Evolutionary conservation across 23 tunicate genomes (phyloP), one percentile per base, ranked within the genome.

Genomic region (Ascidia mentula): DNA sequence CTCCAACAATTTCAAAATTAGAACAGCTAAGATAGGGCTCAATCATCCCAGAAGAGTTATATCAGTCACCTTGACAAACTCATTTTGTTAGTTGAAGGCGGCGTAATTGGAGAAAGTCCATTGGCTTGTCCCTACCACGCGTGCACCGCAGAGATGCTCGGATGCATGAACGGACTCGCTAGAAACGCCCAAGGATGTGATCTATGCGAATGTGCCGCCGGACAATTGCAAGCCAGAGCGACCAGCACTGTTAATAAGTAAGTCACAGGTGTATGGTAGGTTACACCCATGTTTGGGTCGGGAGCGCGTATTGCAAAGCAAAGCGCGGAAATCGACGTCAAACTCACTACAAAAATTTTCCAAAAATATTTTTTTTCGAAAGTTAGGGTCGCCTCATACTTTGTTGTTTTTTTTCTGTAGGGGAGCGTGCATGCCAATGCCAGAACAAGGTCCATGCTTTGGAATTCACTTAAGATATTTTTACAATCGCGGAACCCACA

Each of bases 401-500:
- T n/a, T n/a, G n/a, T n/a, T 31, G 39, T 46, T 73, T 59, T 31
- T 32, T 18, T 31, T 6, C 45, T 32, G 30, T 84, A 86, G 90
- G 40, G 90, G 84, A 18, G 32, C 45, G 5, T 86, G 90, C 33
- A 39, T 86, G 80, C 73, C 79, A 18, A 24, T 73, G 39, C 90
- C 90, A 0, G 84, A 79, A 4, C 37, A 4, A 42, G 90, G 90
- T 1, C 90, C 80, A 3, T 86, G 90, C 37, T 34, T 28, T 36
- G 84, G 37, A 13, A 5, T 0, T 6, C 61, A 46, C 34, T 31
- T 34, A 38, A 77, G 90, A 6, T 86, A 72, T 73, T 86, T 60
- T 80, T 86, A 45, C 61, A 34, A 86, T 60, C 72, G 90, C 13
- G 79, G 74, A 0, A 4, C 80, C 28, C 34, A 40, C 31, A 2